A percentile compares a stretch with the other conserved stretches of the same genome.
These are phyloP conservation scores for Pandemis heparana DNA, from an alignment of 2,888 invertebrate species.

Conservation along the genomic window DNA sequence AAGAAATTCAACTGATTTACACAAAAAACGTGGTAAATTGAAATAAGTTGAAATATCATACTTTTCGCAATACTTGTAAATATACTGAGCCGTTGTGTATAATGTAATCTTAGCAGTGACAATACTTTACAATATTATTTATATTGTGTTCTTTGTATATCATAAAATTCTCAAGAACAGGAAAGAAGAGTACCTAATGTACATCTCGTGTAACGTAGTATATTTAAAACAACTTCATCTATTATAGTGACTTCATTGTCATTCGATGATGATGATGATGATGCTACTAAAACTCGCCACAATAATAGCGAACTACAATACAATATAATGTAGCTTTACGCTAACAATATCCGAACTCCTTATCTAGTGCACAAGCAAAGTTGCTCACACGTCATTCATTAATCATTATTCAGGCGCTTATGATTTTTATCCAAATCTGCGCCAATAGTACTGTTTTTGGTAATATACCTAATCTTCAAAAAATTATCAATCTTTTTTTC, in stretches of 20 bases:
- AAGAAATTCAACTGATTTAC: background rate
- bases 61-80: background rate
- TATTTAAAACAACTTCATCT: too few relatives aligned
- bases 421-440: too few relatives aligned
- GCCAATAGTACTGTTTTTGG: too few relatives aligned
- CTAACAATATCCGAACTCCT: background rate
- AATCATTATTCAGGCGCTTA: slow-evolving; percentile 3
- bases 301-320: background rate
- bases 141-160: background rate
- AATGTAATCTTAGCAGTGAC: background rate
- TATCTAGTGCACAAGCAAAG: background rate
- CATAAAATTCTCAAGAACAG: too few relatives aligned
- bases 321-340: background rate
- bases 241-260: too few relatives aligned
- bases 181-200: too few relatives aligned
- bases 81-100: background rate
- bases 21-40: background rate
- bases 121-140: background rate
- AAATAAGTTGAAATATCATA: background rate
- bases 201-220: too few relatives aligned
- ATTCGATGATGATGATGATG: background rate
- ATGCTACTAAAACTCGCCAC: background rate
- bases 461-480: too few relatives aligned
- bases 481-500: too few relatives aligned
- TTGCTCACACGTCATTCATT: background rate